Percentiles rank a stretch among this genome's conserved stretches.
These are phyloP conservation scores for Rhopalosiphum nymphaeae DNA, from an alignment of 2,888 invertebrate genomes.

Conservation along the genomic window DNA sequence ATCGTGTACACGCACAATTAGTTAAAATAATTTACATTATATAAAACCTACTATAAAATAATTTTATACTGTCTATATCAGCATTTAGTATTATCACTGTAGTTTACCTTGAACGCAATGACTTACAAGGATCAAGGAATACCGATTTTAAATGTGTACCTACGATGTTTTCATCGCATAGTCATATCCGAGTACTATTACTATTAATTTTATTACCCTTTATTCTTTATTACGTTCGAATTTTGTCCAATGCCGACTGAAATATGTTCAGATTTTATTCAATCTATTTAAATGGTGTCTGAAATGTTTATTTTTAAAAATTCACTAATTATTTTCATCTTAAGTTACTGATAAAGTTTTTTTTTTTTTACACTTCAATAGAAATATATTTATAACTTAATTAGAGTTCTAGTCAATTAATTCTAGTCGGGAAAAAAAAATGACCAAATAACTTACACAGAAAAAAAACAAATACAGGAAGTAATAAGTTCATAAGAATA, in stretches of 20 bases:
- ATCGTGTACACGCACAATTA: not conserved
- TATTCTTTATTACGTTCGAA: not conserved
- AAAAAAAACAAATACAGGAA: not conserved
- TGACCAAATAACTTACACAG: not conserved
- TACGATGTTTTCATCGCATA: not conserved
- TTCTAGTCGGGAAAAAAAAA: not conserved
- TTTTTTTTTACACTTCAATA: not conserved
- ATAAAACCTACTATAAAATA: not conserved
- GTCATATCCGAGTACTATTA: not conserved
- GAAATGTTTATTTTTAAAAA: not conserved
- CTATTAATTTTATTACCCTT: not conserved
- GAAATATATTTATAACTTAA: not conserved
- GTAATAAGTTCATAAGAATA: not conserved
- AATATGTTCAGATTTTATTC: not conserved
- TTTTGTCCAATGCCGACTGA: not conserved
- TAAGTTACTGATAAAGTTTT: not conserved
- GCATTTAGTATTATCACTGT: not conserved
- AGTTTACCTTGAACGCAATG: not conserved
- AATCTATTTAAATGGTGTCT: not conserved
- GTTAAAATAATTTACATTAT: not conserved
- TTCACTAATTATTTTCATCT: not conserved
- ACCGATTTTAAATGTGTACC: not conserved
- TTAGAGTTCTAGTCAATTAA: not conserved
- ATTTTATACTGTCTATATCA: not conserved
- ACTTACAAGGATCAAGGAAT: conserved; percentile 1